Conservation (phyloP, 2,113 vertebrate genomes). For the Trichomycterus rosablanca region DNA sequence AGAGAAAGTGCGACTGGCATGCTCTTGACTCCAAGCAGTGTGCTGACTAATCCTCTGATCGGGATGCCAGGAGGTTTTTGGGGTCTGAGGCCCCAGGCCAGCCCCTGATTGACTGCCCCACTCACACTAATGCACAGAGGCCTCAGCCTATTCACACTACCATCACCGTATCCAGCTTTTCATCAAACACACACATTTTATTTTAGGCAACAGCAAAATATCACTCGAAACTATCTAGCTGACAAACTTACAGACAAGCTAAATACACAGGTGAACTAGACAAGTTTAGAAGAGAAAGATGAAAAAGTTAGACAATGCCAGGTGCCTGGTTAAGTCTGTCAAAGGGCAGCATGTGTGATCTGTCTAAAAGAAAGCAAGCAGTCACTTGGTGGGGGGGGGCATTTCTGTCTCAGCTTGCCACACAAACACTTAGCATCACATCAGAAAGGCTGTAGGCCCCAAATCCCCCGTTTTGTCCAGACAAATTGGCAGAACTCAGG, state of each 20-base stretch:
- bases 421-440: conserved; percentile 62
- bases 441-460: conserved; percentile 51
- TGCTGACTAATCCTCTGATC: conserved; percentile 71
- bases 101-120: conserved; percentile 57
- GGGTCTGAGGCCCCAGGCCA: conserved; percentile 39
- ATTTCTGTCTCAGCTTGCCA: conserved; percentile 57
- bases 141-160: conserved; percentile 45
- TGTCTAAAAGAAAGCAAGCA: conserved; percentile 48
- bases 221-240: conserved; percentile 3
- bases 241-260: conserved; percentile 18
- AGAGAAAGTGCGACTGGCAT: conserved; percentile 45
- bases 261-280: neutral
- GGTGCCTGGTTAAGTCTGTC: conserved; percentile 37
- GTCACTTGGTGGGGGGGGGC: neutral
- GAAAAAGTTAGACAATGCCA: conserved; percentile 6
- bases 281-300: neutral
- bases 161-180: neutral
- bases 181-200: conserved; percentile 22
- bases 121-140: conserved; percentile 53
- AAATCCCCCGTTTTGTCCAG: conserved; percentile 71
- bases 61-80: conserved; percentile 61
- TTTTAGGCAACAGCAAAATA: neutral
- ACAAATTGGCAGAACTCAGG: conserved; percentile 66
- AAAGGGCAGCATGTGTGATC: conserved; percentile 56
- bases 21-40: conserved; percentile 60